Conservation (phyloP, 2,113 vertebrate genomes). For the Pollimyrus isidori region DNA sequence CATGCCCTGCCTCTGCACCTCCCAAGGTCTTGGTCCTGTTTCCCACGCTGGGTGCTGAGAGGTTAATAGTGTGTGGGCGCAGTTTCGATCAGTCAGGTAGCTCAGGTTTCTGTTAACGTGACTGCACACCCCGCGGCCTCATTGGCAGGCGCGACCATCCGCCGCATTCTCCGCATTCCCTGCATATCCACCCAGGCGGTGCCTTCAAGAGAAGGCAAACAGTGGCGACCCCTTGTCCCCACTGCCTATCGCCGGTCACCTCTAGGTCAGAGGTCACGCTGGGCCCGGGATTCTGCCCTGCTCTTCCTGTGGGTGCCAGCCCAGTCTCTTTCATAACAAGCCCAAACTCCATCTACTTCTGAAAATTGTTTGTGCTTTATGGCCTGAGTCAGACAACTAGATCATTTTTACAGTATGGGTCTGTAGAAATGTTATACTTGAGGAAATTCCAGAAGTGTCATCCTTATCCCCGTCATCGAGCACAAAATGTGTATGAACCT, state of each 20-base stretch:
- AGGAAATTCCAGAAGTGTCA: neutral
- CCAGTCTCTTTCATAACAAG: neutral
- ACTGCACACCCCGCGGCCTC: constrained; percentile 58
- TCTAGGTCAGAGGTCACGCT: constrained; percentile 28
- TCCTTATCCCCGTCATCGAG: neutral
- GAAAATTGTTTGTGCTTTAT: neutral
- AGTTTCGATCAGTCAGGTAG: constrained; percentile 75
- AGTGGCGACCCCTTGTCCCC: constrained; percentile 31
- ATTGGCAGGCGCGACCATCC: constrained; percentile 41
- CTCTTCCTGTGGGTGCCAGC: constrained; percentile 31
- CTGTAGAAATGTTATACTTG: neutral
- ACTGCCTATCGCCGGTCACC: constrained; percentile 28
- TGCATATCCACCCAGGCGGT: constrained; percentile 34
- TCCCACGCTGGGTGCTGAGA: constrained; percentile 58
- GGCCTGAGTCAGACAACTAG: neutral
- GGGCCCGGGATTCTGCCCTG: constrained; percentile 14
- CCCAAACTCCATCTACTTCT: neutral
- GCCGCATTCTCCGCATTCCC: constrained; percentile 49
- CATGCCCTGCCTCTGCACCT: constrained; percentile 26
- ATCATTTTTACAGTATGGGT: neutral
- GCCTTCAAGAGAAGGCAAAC: constrained; percentile 39
- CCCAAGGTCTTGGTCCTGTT: constrained; percentile 48
- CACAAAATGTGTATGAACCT: neutral
- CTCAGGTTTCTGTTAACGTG: constrained; percentile 68
- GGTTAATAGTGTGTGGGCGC: constrained; percentile 66